Conservation (phyloP, 2,888 invertebrate species). For the Macaria notata region DNA sequence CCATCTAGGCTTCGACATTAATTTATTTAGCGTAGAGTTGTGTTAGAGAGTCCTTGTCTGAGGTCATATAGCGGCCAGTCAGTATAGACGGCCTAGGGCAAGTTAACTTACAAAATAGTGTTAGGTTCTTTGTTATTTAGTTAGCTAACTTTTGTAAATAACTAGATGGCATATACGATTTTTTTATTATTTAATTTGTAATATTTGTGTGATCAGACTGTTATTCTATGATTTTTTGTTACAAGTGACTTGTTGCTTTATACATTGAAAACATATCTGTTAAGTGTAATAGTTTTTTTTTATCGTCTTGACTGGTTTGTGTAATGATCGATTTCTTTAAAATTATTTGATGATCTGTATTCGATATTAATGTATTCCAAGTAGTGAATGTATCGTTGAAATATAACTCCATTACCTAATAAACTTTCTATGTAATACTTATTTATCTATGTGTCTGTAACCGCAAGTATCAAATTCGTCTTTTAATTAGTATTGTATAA, state of each 20-base stretch:
- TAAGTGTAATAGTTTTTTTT: slow-evolving; percentile 57
- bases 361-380: slow-evolving; percentile 55
- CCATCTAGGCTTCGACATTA: slow-evolving; percentile 46
- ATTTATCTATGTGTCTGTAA: slow-evolving; percentile 72
- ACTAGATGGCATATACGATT: slow-evolving; percentile 70
- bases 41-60: slow-evolving; percentile 42
- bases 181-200: slow-evolving; percentile 79
- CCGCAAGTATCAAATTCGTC: slow-evolving; percentile 58
- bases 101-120: slow-evolving; percentile 65
- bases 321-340: slow-evolving; percentile 29
- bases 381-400: slow-evolving; percentile 50
- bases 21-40: slow-evolving; percentile 60
- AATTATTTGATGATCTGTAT: slow-evolving; percentile 50
- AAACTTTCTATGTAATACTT: slow-evolving; percentile 56
- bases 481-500: slow-evolving; percentile 67
- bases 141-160: slow-evolving; percentile 82
- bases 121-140: slow-evolving; percentile 81
- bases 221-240: slow-evolving; percentile 81
- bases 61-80: slow-evolving; percentile 59
- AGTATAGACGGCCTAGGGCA: slow-evolving; percentile 72
- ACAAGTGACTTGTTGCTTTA: slow-evolving; percentile 77
- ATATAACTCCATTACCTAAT: slow-evolving; percentile 57
- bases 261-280: slow-evolving; percentile 73
- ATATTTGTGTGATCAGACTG: slow-evolving; percentile 81
- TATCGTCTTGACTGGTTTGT: slow-evolving; percentile 56